These are phyloP conservation scores for Laothoe populi DNA, from an alignment of 2,888 invertebrate genomes.

Conservation along the genomic window DNA sequence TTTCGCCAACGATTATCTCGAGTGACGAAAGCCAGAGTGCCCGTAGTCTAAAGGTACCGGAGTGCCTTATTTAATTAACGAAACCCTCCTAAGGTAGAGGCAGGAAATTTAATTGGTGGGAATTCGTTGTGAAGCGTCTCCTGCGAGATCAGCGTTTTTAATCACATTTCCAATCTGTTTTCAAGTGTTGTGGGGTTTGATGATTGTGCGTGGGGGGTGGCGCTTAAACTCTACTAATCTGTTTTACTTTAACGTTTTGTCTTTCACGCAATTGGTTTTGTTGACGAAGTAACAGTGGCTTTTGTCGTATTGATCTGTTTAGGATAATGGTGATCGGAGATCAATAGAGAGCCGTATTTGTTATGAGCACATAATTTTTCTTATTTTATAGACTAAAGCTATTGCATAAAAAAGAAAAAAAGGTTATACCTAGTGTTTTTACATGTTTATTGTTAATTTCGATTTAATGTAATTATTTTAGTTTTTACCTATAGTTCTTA, in stretches of 20 bases:
- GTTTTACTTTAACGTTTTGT: not conserved
- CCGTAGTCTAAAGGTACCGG: slow-evolving; percentile 37
- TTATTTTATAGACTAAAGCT: too few species aligned
- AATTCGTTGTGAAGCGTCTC: slow-evolving; percentile 31
- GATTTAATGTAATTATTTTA: too few species aligned
- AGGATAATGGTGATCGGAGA: not conserved
- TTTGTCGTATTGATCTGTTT: not conserved
- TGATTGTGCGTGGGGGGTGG: slow-evolving; percentile 13
- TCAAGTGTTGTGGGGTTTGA: slow-evolving; percentile 23
- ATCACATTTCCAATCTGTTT: slow-evolving; percentile 23
- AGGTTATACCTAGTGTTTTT: too few species aligned
- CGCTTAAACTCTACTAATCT: not conserved
- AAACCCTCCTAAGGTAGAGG: slow-evolving; percentile 47
- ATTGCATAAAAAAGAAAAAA: too few species aligned
- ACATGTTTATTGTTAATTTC: too few species aligned
- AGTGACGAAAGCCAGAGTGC: slow-evolving; percentile 54
- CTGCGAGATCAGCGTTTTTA: slow-evolving; percentile 17
- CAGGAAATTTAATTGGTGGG: slow-evolving; percentile 39
- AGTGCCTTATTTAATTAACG: slow-evolving; percentile 72
- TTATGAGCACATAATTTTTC: too few species aligned
- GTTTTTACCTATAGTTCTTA: too few species aligned
- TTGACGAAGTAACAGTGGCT: not conserved
- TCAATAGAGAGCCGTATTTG: too few species aligned
- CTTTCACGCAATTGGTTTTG: not conserved
- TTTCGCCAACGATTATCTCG: slow-evolving; percentile 73